Conservation (phyloP, 2,888 invertebrate genomes). For the Xanthorhoe designata region DNA sequence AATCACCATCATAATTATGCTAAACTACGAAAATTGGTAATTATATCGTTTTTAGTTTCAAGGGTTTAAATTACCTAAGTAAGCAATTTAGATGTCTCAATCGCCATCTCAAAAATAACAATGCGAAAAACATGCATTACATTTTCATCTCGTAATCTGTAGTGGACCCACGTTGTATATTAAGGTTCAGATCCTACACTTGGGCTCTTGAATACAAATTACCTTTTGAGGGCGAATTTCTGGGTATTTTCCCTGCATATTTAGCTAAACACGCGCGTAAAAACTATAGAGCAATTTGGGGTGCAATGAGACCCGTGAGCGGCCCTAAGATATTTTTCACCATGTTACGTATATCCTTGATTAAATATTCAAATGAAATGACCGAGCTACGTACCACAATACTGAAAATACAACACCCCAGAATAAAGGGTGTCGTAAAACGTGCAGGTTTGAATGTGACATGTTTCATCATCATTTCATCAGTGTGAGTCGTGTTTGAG, state of each 20-base stretch:
- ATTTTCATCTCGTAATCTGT: constrained; percentile 29
- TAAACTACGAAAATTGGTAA: too few species aligned
- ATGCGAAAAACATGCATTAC: constrained; percentile 20
- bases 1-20: too few species aligned
- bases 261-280: constrained; percentile 9
- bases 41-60: too few species aligned
- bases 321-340: constrained; percentile 7
- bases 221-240: constrained; percentile 17
- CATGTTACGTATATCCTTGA: constrained; percentile 24
- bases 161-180: constrained; percentile 28
- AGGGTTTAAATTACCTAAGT: too few species aligned
- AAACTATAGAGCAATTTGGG: constrained; percentile 15
- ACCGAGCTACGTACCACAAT: constrained; percentile 16
- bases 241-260: constrained; percentile 13
- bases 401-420: constrained; percentile 27
- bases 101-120: not conserved
- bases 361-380: constrained; percentile 28
- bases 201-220: constrained; percentile 32
- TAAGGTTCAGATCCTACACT: constrained; percentile 20
- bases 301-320: constrained; percentile 7
- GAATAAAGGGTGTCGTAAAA: constrained; percentile 11
- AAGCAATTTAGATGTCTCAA: not conserved
- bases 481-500: too few species aligned
- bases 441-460: not conserved
- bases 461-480: constrained; percentile 3